Base-by-base conservation (phyloP, 2,113 vertebrate species). In the Syrrhaptes paradoxus region DNA sequence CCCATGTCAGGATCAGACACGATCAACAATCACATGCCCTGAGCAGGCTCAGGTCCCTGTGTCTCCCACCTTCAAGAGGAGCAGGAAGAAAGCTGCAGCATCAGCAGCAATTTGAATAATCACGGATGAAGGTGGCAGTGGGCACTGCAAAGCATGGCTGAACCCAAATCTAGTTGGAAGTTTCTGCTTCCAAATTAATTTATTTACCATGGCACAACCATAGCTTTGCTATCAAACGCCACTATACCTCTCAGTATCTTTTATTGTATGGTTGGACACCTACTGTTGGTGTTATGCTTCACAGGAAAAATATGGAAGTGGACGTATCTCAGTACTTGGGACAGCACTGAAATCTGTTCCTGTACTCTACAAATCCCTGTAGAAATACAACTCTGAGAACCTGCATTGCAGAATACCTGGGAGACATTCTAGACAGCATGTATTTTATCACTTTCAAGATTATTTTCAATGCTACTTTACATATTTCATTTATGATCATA, bases 381-480 rank as follows among this genome's bases (percentile, higher is more conserved):
- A 85, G 73, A 86, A 87, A 86, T 52, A 25, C 19, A 54, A 29
- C 28, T 9, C 24, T 46, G 25, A 66, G 51, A 89, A 9, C 24
- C 34, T 41, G 34, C 49, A 34, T 14, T 71, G 38, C 51, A 74
- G 32, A 96, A 76, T 26, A 86, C 25, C 58, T 94, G n/a, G 36
- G 41, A 71, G 54, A 55, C 15, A 58, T 70, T 57, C 48, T 85
- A 74, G 28, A 72, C 17, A 17, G 36, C 74, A 61, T 70, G 16
- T 68, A 88, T 96, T 92, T 95, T 70, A 87, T 48, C 72, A 63
- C 46, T 34, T 86, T 78, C 78, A 79, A 84, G 29, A 83, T 57
- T 94, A 91, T 95, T 91, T 96, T 94, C 59, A 95, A 88, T 80
- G 32, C 48, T 54, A 29, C 49, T 95, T 94, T 86, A 52, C 59